Conservation (phyloP, 2,797 vertebrate species). For the Melopsittacus undulatus region DNA sequence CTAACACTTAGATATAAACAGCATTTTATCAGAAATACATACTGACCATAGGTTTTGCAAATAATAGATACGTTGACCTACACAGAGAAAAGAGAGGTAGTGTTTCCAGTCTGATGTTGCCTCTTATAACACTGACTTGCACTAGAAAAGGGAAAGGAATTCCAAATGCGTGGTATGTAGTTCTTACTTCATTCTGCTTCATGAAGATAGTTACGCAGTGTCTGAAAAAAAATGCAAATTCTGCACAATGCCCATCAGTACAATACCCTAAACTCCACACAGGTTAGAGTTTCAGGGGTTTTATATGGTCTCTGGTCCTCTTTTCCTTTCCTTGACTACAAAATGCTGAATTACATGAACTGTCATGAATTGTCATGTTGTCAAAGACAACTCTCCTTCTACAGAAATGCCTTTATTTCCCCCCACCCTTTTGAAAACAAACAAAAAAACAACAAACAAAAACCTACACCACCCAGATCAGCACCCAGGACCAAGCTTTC, state of each 20-base stretch:
- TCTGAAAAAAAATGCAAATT: background rate
- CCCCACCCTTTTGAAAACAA: background rate
- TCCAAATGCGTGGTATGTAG: background rate
- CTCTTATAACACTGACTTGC: background rate
- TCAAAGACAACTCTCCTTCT: background rate
- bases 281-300: background rate
- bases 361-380: background rate
- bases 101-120: background rate
- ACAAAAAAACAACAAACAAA: background rate
- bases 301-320: background rate
- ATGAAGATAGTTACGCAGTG: background rate
- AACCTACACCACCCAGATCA: background rate
- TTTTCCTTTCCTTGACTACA: background rate
- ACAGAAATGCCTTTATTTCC: background rate
- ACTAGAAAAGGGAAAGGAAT: background rate
- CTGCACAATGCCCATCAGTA: background rate
- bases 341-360: background rate
- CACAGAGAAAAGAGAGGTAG: background rate
- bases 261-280: background rate
- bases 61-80: background rate
- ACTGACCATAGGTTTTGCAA: background rate
- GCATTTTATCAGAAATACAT: background rate
- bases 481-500: background rate
- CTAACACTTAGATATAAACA: background rate
- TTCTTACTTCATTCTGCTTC: background rate